Evolutionary conservation across 1,140 invertebrate genomes (phyloP), one percentile per base, ranked within the genome.

Genomic region (Eriocheir sinensis): DNA sequence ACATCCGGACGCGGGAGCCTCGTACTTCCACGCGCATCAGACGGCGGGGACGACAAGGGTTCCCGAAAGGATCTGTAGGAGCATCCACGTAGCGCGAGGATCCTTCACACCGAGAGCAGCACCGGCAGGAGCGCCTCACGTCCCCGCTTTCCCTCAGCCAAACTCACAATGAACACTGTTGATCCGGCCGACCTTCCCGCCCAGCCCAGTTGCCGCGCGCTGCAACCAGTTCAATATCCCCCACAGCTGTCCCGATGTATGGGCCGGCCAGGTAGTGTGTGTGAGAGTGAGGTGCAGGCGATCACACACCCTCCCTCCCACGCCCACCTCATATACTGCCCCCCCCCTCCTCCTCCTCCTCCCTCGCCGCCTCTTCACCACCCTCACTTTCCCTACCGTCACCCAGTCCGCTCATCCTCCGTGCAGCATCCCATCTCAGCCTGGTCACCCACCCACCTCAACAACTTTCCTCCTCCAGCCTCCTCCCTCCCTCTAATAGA

Each of bases 161-260:
- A 89, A 93, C 93, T 93, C 93, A 93, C 93, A 93, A 93, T 93
- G 93, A 93, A 89, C 93, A 93, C 93, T 93, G 93, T 93, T 93
- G 93, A 93, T 93, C 85, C 86, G 34, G 86, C 93, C 93, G 32
- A 93, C 93, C 93, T 93, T 89, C 85, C 48, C 86, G 41, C 48
- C 48, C 93, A 72, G 34, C 27, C 60, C 32, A 41, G 93, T 93
- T 93, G 85, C 85, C 85, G 85, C 48, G 88, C 88, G 85, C 88
- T 93, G 92, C 92, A 93, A 86, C 72, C 91, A 83, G n/a, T 40
- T 41, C 91, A 92, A 53, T 44, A 81, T 30, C 44, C 30, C 40
- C 32, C 32, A 85, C 80, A 85, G 34, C 80, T 92, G 32, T 44
- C 91, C 30, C 21, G 48, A 53, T 34, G 34, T 21, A 80, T 36